A percentile compares a stretch with the other conserved stretches of the same genome.
Evolutionary conservation across 2,113 vertebrate genomes (phyloP).

Genomic region (Hucho hucho): DNA sequence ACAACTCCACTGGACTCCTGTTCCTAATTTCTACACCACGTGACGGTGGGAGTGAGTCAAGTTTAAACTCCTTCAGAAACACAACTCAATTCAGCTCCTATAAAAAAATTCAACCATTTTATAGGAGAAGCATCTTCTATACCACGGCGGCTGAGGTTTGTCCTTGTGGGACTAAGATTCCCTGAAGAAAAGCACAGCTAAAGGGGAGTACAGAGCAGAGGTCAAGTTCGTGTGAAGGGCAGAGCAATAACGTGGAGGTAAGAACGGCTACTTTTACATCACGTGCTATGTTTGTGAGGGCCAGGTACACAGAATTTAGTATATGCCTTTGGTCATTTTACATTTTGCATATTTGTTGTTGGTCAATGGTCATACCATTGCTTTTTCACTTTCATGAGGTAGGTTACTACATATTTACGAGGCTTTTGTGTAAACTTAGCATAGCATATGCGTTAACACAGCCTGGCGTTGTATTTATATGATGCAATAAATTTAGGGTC

Average conservation of each 20-base stretch:
- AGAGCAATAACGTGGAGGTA: slow-evolving; percentile 53
- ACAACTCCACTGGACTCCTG: slow-evolving; percentile 72
- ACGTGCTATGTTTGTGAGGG: background rate
- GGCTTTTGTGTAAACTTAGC: too few relatives aligned
- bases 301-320: background rate
- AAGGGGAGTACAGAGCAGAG: slow-evolving; percentile 43
- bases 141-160: slow-evolving; percentile 48
- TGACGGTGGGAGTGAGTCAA: slow-evolving; percentile 82
- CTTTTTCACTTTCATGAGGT: background rate
- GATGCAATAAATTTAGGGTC: too few relatives aligned
- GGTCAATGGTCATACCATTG: background rate
- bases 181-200: slow-evolving; percentile 38
- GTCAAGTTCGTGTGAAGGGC: slow-evolving; percentile 41
- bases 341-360: background rate
- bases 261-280: slow-evolving; percentile 14
- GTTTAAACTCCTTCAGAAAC: slow-evolving; percentile 82
- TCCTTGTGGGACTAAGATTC: slow-evolving; percentile 37
- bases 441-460: too few relatives aligned
- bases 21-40: slow-evolving; percentile 81
- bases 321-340: background rate
- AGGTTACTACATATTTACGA: background rate
- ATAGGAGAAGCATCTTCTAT: slow-evolving; percentile 52
- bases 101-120: slow-evolving; percentile 66
- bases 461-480: too few relatives aligned
- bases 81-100: slow-evolving; percentile 68